A percentile compares a stretch with the other conserved stretches of the same genome.
Evolutionary conservation across 2,797 vertebrate species (phyloP).

Genomic region (Florisuga fusca): DNA sequence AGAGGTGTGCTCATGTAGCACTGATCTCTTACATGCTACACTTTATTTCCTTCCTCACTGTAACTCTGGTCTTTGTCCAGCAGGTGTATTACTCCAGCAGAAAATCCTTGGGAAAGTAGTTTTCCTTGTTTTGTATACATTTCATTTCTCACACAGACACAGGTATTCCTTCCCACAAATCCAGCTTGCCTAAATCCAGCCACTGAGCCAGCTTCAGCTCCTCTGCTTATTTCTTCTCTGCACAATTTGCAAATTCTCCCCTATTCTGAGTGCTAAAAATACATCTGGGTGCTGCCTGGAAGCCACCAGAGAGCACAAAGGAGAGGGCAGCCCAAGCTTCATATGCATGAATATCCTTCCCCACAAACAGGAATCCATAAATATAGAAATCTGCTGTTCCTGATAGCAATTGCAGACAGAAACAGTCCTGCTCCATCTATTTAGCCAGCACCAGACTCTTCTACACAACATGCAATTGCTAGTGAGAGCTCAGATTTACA

Average conservation of each 20-base stretch:
- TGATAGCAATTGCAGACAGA: conserved; percentile 22
- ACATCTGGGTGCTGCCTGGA: conserved; percentile 47
- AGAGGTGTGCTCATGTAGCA: neutral
- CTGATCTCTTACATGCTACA: neutral
- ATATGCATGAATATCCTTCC: conserved; percentile 20
- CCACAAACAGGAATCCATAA: conserved; percentile 25
- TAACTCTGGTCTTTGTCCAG: neutral
- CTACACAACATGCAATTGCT: neutral
- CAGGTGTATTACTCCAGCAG: neutral
- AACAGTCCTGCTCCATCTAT: neutral
- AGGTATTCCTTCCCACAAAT: neutral
- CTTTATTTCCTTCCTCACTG: neutral
- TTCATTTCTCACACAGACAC: conserved; percentile 2
- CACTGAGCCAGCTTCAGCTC: neutral
- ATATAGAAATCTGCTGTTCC: conserved; percentile 33
- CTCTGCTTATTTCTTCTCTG: conserved; percentile 23
- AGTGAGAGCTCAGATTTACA: neutral
- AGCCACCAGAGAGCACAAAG: conserved; percentile 6
- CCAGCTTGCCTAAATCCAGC: neutral
- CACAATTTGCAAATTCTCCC: conserved; percentile 22
- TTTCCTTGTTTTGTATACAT: conserved; percentile 30
- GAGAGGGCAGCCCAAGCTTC: conserved; percentile 27
- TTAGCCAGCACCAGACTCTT: conserved; percentile 1
- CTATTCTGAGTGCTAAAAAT: conserved; percentile 41
- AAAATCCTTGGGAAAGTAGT: neutral